These are phyloP conservation scores for Therioaphis trifolii DNA, from an alignment of 2,888 invertebrate genomes.

Conservation along the genomic window DNA sequence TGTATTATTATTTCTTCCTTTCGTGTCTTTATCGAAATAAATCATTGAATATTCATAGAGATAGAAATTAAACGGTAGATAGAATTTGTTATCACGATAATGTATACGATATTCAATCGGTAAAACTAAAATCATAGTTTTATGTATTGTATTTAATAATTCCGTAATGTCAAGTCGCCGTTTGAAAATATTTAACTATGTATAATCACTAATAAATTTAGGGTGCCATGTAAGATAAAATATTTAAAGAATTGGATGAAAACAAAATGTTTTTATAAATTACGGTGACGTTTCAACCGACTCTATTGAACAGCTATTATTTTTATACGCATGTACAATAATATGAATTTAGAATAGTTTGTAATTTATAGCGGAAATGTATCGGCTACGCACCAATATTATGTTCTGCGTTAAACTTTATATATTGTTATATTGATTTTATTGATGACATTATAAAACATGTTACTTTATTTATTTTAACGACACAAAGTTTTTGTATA, in stretches of 20 bases:
- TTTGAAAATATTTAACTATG: neutral
- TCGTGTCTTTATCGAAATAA: no score
- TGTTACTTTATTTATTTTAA: conserved; percentile 7
- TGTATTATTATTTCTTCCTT: no score
- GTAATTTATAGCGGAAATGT: neutral
- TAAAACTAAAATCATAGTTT: neutral
- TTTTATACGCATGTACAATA: neutral
- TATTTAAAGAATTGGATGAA: conserved; percentile 9
- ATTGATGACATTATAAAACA: neutral
- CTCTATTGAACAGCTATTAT: neutral
- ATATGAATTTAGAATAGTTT: neutral
- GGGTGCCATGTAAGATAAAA: conserved; percentile 52
- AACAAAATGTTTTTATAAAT: neutral
- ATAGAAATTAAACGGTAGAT: neutral
- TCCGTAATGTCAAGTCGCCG: neutral
- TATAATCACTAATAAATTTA: conserved; percentile 7
- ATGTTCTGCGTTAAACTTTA: neutral
- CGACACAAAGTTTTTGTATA: no score
- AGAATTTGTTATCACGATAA: neutral
- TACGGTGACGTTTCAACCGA: neutral
- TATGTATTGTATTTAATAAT: neutral
- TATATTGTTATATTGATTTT: neutral
- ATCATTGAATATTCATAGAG: neutral
- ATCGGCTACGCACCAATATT: neutral
- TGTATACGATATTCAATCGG: neutral